Base-by-base conservation (phyloP, 2,113 vertebrate genomes). In the Prietella phreatophila region DNA sequence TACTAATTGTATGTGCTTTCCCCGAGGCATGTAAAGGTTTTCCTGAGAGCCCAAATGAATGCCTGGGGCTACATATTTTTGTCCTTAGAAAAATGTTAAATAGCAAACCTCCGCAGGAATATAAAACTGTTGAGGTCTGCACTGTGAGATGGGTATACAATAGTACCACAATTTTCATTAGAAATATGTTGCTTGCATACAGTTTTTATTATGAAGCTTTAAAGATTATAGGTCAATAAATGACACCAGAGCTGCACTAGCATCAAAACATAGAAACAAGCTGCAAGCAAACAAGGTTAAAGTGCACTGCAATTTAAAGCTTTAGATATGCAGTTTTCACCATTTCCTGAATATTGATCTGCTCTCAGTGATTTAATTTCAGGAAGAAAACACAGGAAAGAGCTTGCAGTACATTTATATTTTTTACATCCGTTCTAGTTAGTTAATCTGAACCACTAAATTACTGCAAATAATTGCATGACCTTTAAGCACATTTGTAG, bases 361-460 rank as follows among this genome's bases (percentile, higher is more conserved):
- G 39, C 71, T 58, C 78, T 81, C n/a, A 47, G 33, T 81, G 78
- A 56, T 81, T 56, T 33, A 30, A 58, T 56, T 81, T 56, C 22
- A 58, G 78, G 5, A 81, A 20, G 50, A 58, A n/a, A 81, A 56
- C 53, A 80, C 47, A 80, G 27, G 27, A 80, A 80, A 80, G 42
- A n/a, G 25, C 75, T 50, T n/a, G 22, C 14, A 53, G 25, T 27
- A 50, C 42, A 78, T n/a, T 3, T 42, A 20, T 22, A 42, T 1
- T 4, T 76, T 76, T 47, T 22, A 47, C 20, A 78, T 9, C 14
- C 17, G 9, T 55, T 55, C 15, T 55, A 7, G 5, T 80, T 53
- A 80, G 25, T n/a, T 19, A 56, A 33, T 56, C 53, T 55, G 30
- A 19, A 15, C 17, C 14, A 36, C 15, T 36, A 75, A 56, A 17